A percentile compares a stretch with the other conserved stretches of the same genome.
Evolutionary conservation across 2,113 vertebrate species (phyloP).

Genomic region (Motacilla tschutschensis): DNA sequence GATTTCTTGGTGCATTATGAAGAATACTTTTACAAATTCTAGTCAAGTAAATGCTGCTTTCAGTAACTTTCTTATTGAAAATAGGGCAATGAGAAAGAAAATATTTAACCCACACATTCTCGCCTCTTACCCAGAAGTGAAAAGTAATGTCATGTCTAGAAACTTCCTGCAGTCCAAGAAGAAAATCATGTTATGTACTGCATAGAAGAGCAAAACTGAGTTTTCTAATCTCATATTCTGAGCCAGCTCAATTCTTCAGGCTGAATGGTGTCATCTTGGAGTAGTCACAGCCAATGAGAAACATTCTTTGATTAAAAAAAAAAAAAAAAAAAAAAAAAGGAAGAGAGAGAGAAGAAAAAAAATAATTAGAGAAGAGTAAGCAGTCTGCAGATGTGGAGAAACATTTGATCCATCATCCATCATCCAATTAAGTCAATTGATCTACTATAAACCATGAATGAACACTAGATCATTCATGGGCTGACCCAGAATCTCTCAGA

Average conservation of each 20-base stretch:
- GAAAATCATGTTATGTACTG: background rate
- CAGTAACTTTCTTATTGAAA: background rate
- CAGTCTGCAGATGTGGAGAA: background rate
- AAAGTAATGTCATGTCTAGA: background rate
- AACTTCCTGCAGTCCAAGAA: background rate
- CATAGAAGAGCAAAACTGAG: background rate
- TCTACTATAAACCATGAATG: background rate
- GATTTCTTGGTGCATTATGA: background rate
- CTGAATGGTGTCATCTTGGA: background rate
- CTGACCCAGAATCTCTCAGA: background rate
- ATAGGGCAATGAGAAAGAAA: background rate
- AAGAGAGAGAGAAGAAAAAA: background rate
- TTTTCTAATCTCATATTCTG: background rate
- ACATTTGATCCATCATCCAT: background rate
- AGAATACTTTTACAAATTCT: background rate
- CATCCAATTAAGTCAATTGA: background rate
- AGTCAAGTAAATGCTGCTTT: background rate
- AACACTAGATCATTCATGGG: background rate
- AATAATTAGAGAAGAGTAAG: background rate
- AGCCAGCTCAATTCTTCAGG: background rate
- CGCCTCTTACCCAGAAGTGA: background rate
- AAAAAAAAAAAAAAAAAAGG: background rate
- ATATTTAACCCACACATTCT: background rate
- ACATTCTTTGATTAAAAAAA: background rate
- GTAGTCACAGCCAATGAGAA: background rate